Percentiles rank a stretch among this genome's conserved stretches.
These are phyloP conservation scores for Grammomys dolichurus DNA, from an alignment of 2,113 vertebrate genomes.

Conservation along the genomic window DNA sequence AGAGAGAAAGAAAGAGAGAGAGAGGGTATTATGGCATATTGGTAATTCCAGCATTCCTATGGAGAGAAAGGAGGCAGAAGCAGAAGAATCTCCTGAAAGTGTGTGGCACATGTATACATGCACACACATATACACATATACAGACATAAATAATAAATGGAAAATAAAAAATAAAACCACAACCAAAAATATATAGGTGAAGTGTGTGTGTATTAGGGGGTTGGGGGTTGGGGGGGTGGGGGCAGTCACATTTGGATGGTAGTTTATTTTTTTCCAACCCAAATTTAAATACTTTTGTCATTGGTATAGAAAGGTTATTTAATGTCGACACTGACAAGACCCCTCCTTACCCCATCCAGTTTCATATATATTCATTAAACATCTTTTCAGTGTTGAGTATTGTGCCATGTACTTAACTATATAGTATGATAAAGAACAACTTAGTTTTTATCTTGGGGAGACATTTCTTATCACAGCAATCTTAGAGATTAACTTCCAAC, in stretches of 20 bases:
- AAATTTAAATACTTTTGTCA: slow-evolving; percentile 38
- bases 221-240: background rate
- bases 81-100: background rate
- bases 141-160: background rate
- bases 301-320: background rate
- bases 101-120: background rate
- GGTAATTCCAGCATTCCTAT: background rate
- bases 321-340: background rate
- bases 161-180: background rate
- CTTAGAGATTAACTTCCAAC: background rate
- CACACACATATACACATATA: background rate
- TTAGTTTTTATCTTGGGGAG: background rate
- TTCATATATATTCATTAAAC: background rate
- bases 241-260: background rate
- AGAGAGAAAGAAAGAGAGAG: too few species aligned
- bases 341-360: background rate
- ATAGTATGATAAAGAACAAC: background rate
- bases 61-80: background rate
- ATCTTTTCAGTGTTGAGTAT: background rate
- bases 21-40: background rate
- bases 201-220: background rate
- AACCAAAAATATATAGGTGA: background rate
- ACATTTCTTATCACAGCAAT: background rate
- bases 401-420: background rate
- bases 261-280: background rate